A percentile compares a stretch with the other conserved stretches of the same genome.
phyloP scores from a whole-genome alignment of 2,113 vertebrate species.

The Leucopternis melanops region DNA sequence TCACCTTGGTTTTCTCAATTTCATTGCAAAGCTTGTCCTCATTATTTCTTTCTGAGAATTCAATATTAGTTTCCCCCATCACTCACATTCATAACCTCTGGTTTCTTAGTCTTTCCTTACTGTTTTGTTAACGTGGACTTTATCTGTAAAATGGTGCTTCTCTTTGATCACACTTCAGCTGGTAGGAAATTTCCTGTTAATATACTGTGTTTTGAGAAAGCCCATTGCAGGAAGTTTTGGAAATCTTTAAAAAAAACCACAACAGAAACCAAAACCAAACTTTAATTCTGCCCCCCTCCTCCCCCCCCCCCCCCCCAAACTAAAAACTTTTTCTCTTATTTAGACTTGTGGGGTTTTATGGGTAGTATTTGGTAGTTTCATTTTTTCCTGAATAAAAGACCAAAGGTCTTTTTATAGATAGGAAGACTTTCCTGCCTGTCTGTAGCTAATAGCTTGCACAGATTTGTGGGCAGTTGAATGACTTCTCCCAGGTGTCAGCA shows the following conservation, averaged over 20 bases:
- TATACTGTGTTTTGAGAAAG: background rate
- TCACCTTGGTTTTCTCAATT: background rate
- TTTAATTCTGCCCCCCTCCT: accelerated
- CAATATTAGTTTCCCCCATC: background rate
- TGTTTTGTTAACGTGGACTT: background rate
- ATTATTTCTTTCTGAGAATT: background rate
- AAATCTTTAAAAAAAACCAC: background rate
- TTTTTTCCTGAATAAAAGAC: background rate
- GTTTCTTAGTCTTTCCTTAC: background rate
- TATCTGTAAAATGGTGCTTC: background rate
- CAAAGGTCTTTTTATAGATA: background rate
- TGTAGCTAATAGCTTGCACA: background rate
- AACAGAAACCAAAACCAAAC: accelerated
- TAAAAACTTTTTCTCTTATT: background rate
- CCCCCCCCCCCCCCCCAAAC: too few species aligned
- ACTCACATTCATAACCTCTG: background rate
- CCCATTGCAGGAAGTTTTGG: background rate
- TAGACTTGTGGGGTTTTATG: background rate
- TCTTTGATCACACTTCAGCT: background rate
- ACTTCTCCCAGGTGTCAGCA: background rate
- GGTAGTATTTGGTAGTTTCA: background rate
- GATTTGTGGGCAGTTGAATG: background rate
- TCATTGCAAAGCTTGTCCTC: background rate
- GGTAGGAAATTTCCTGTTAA: background rate
- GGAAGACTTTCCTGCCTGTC: background rate